Evolutionary conservation across 2,888 invertebrate genomes (phyloP).

Genomic region (Macrosoma leucophasiata): DNA sequence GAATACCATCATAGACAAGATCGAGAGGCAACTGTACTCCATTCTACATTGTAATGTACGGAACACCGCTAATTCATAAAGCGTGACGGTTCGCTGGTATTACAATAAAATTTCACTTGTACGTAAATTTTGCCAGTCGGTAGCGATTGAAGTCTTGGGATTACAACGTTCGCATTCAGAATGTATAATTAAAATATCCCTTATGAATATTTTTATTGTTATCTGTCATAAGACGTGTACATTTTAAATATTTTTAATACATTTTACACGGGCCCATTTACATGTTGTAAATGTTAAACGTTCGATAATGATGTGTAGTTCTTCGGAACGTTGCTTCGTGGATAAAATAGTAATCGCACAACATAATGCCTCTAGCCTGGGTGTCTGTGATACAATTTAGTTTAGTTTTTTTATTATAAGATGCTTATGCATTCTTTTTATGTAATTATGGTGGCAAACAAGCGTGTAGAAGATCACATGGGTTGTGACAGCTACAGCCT

Average conservation of each 20-base stretch:
- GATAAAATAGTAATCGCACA: too few species aligned
- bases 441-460: too few species aligned
- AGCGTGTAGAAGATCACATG: too few species aligned
- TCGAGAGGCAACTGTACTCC: too few species aligned
- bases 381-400: too few species aligned
- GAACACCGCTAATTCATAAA: slow-evolving; percentile 14
- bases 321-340: too few species aligned
- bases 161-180: slow-evolving; percentile 44
- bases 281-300: slow-evolving; percentile 44
- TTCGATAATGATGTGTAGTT: slow-evolving; percentile 16
- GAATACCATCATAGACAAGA: too few species aligned
- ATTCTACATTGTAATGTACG: slow-evolving; percentile 17
- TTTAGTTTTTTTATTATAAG: too few species aligned
- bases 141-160: slow-evolving; percentile 29
- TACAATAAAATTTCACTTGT: slow-evolving; percentile 19
- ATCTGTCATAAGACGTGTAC: slow-evolving; percentile 28
- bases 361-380: too few species aligned
- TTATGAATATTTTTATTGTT: slow-evolving; percentile 42
- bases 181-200: slow-evolving; percentile 57
- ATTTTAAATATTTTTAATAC: slow-evolving; percentile 45
- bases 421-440: too few species aligned
- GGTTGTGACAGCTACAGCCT: too few species aligned
- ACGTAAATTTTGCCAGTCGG: slow-evolving; percentile 12
- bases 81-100: slow-evolving; percentile 21
- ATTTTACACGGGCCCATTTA: slow-evolving; percentile 43